Evolutionary conservation across 2,888 invertebrate species (phyloP).

Genomic region (Nomada lathburiana): DNA sequence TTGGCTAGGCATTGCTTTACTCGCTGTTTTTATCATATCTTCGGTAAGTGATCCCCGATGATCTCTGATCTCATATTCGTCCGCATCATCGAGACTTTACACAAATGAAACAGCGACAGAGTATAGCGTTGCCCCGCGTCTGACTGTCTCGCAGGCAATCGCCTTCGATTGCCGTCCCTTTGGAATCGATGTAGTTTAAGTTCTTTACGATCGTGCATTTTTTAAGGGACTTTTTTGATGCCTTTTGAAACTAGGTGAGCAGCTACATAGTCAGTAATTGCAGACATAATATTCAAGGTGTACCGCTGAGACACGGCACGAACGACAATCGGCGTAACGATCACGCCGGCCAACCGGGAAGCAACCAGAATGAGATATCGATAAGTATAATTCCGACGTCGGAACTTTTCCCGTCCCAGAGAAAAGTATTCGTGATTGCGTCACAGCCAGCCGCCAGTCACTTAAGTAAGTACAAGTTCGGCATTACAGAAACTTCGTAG

Average conservation of each 20-base stretch:
- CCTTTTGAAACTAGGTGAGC: constrained; percentile 71
- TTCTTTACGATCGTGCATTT: background rate
- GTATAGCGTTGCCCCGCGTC: background rate
- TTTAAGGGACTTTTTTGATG: constrained; percentile 41
- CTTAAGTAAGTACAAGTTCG: constrained; percentile 74
- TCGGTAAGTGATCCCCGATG: constrained; percentile 72
- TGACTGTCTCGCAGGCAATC: background rate
- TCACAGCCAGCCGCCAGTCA: constrained; percentile 77
- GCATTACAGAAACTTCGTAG: background rate
- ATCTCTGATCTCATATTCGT: background rate
- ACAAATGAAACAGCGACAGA: background rate
- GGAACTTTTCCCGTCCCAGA: constrained; percentile 76
- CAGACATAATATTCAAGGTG: constrained; percentile 75
- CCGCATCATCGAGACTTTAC: background rate
- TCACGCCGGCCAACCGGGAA: constrained; percentile 44
- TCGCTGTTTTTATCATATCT: constrained; percentile 76
- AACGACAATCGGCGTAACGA: constrained; percentile 63
- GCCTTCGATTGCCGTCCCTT: background rate
- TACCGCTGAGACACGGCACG: constrained; percentile 64
- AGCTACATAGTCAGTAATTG: constrained; percentile 77
- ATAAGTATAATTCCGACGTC: constrained; percentile 80
- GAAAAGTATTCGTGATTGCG: constrained; percentile 79
- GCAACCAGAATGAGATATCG: constrained; percentile 77
- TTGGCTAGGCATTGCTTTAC: constrained; percentile 79
- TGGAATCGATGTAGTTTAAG: background rate